Percentiles rank a stretch among this genome's conserved stretches.
phyloP scores from a whole-genome alignment of 2,888 invertebrate genomes.

The Bombylius discolor region DNA sequence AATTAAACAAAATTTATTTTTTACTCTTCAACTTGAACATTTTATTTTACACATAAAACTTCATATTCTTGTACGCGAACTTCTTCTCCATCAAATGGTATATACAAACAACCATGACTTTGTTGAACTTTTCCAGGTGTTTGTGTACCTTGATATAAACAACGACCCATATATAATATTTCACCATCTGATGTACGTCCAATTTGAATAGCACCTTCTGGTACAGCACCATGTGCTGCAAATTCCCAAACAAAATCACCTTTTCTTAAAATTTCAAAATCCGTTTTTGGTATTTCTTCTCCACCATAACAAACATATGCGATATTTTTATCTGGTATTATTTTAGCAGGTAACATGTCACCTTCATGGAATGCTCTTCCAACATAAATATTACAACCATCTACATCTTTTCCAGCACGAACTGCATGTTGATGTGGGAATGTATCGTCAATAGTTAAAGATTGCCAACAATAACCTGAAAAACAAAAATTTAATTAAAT shows the following conservation, averaged over 20 bases:
- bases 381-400: conserved; percentile 59
- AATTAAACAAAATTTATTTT: no score
- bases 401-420: conserved; percentile 51
- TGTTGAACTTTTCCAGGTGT: conserved; percentile 56
- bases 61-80: conserved; percentile 35
- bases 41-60: conserved; percentile 24
- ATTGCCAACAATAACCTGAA: conserved; percentile 4
- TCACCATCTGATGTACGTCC: conserved; percentile 53
- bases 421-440: conserved; percentile 32
- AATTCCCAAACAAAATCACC: conserved; percentile 53
- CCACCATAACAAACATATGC: conserved; percentile 52
- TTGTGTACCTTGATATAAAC: conserved; percentile 50
- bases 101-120: conserved; percentile 38
- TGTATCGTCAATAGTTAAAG: neutral
- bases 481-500: neutral
- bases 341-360: conserved; percentile 48
- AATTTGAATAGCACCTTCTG: conserved; percentile 49
- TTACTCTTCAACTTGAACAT: neutral
- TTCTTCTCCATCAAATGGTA: conserved; percentile 38
- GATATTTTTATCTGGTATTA: conserved; percentile 45
- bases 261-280: conserved; percentile 53
- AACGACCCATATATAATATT: conserved; percentile 53
- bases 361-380: conserved; percentile 55
- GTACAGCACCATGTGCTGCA: conserved; percentile 46
- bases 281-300: conserved; percentile 48